Base-by-base conservation (phyloP, 2,113 vertebrate genomes). In the Vombatus ursinus region DNA sequence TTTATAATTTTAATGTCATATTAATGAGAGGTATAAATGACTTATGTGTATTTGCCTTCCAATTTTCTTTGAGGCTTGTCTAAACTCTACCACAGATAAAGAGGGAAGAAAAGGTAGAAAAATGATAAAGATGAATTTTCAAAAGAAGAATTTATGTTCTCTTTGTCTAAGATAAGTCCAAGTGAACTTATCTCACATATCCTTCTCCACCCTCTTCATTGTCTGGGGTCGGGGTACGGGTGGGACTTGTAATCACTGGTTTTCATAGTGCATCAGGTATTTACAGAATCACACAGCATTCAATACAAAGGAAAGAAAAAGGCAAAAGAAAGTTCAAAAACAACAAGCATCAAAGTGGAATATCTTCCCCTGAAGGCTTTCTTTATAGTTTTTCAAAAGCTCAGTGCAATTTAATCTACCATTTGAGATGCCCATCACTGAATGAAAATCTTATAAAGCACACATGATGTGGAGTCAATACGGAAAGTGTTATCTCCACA, bases 71-170 rank as follows among this genome's bases (percentile, higher is more conserved):
- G 90, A 95, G 95, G 92, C 50, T 94, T 95, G 28, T 48, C 95
- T 95, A 93, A 94, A 95, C 7, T 11, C 68, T 91, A 96, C 95
- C 53, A 96, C n/a, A 8, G 9, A 47, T 14, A 50, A 19, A 91
- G 50, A 26, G 0, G 31, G 92, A 92, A 94, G 96, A 93, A 84
- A 89, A 91, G n/a, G 90, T 49, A 91, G 61, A 97, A 96, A 96
- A 94, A 94, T 93, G 96, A 96, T 97, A 96, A 97, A 96, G 94
- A 90, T 77, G 95, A 97, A 93, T 97, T 97, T 96, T 61, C 52
- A 91, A 96, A 94, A 68, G 92, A 95, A 89, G 37, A 90, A 91
- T 52, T 94, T 91, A 96, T 89, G 93, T 57, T 96, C 91, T 89
- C 57, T 50, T 44, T 93, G 96, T 94, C 95, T 94, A 97, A 94